A percentile compares a stretch with the other conserved stretches of the same genome.
These are phyloP conservation scores for Neosilurus hyrtlii DNA, from an alignment of 2,797 vertebrate species.

Conservation along the genomic window DNA sequence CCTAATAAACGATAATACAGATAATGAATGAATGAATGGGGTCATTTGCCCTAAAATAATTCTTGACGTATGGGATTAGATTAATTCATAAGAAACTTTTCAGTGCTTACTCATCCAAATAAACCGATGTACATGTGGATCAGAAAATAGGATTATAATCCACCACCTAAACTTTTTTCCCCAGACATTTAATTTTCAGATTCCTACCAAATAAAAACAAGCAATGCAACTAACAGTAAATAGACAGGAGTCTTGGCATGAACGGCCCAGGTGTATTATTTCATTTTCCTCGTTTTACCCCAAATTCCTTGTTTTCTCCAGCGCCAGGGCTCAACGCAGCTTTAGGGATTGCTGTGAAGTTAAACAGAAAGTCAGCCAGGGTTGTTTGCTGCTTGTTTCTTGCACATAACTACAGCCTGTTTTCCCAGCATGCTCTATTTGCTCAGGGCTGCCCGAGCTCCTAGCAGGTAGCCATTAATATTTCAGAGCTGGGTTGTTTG, in stretches of 20 bases:
- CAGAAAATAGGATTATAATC: not conserved
- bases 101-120: not conserved
- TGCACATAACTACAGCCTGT: slow-evolving; percentile 27
- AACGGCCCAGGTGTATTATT: not conserved
- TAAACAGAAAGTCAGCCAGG: slow-evolving; percentile 4
- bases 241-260: not conserved
- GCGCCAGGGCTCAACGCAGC: not conserved
- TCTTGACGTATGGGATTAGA: not conserved
- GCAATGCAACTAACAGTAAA: slow-evolving; percentile 2
- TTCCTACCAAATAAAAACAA: not conserved
- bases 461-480: slow-evolving; percentile 41
- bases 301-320: not conserved
- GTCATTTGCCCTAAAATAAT: not conserved
- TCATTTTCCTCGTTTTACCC: not conserved
- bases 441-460: slow-evolving; percentile 22
- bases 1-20: too few relatives aligned
- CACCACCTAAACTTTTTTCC: not conserved
- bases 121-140: not conserved
- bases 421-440: slow-evolving; percentile 32
- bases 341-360: slow-evolving; percentile 10
- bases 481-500: slow-evolving; percentile 29
- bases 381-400: slow-evolving; percentile 18
- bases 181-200: not conserved
- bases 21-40: too few relatives aligned
- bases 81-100: not conserved